These are phyloP conservation scores for Dascillus cervinus DNA, from an alignment of 2,888 invertebrate species.

Conservation along the genomic window DNA sequence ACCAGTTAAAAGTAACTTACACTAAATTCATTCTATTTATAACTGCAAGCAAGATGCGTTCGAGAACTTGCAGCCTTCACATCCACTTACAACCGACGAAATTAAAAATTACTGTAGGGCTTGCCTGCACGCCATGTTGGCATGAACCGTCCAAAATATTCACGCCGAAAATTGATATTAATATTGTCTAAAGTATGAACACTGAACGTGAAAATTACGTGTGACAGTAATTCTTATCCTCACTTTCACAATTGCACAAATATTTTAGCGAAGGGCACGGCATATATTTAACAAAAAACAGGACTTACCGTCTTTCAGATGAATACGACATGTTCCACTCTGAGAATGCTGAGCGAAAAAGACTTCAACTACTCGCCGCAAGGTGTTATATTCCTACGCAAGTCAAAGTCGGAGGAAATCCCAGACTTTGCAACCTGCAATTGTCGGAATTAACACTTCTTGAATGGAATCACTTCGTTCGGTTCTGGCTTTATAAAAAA, in stretches of 20 bases:
- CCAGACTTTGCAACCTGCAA: no score
- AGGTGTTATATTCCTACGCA: constrained; percentile 43
- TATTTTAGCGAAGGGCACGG: no score
- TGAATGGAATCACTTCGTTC: no score
- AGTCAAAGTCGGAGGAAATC: no score
- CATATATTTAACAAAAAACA: constrained; percentile 30
- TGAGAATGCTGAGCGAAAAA: constrained; percentile 70
- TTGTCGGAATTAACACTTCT: no score
- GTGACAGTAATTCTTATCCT: no score
- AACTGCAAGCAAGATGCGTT: no score
- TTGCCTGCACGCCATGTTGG: constrained; percentile 50
- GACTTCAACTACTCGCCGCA: constrained; percentile 36
- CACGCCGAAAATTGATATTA: constrained; percentile 30
- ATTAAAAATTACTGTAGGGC: not conserved
- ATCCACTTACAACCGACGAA: not conserved
- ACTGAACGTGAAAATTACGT: no score
- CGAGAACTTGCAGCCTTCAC: no score
- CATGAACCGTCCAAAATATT: constrained; percentile 42
- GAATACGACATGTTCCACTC: constrained; percentile 78
- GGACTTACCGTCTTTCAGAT: constrained; percentile 73
- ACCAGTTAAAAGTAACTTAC: not conserved
- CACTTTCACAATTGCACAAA: no score
- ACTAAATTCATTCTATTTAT: no score
- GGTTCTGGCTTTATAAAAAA: no score
- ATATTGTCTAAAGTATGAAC: not conserved